These are phyloP conservation scores for Petroica traversi DNA, from an alignment of 2,113 vertebrate genomes.

Conservation along the genomic window DNA sequence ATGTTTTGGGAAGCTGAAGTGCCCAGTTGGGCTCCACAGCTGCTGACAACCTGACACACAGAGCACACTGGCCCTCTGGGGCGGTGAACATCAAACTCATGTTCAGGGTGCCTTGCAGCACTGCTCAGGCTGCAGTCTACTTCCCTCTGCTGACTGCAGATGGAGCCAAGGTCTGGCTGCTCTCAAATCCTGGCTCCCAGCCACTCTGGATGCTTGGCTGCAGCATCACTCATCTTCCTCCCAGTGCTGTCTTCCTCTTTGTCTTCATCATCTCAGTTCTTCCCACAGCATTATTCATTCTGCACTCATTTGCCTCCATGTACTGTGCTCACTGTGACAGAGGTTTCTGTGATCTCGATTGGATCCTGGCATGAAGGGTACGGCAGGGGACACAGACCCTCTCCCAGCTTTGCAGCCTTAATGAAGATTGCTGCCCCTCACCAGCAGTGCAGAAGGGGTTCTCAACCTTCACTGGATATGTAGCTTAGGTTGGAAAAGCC, in stretches of 20 bases:
- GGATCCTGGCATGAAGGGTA: neutral
- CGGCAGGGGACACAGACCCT: neutral
- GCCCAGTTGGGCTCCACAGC: neutral
- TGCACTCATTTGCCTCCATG: rapidly evolving
- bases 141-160: slow-evolving; percentile 10
- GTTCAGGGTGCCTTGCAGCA: neutral
- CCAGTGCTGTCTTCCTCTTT: neutral
- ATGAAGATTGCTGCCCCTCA: neutral
- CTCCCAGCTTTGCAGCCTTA: neutral
- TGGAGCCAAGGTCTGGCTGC: slow-evolving; percentile 41
- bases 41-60: rapidly evolving
- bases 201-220: neutral
- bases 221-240: neutral
- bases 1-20: neutral
- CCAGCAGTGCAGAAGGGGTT: neutral
- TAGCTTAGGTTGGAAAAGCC: neutral
- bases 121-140: neutral
- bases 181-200: neutral
- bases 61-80: neutral
- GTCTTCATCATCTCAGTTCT: neutral
- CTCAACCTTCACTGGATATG: no score
- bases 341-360: neutral
- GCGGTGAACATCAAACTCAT: neutral
- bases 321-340: neutral
- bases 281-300: neutral